phyloP scores from a whole-genome alignment of 2,888 invertebrate genomes.

The Monoplex corrugatus region DNA sequence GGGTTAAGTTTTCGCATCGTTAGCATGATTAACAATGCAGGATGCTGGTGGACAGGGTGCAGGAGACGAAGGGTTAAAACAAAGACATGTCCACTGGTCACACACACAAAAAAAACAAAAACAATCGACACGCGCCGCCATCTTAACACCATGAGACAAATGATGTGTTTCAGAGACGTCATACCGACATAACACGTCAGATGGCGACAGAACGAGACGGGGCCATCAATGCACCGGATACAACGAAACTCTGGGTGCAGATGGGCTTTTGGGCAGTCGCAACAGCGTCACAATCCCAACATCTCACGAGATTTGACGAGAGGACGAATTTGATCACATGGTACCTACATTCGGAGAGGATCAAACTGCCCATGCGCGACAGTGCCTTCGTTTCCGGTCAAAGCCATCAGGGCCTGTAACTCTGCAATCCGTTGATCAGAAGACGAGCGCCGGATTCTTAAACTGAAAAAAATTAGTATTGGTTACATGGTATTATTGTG shows the following conservation, averaged over 20 bases:
- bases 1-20: no score
- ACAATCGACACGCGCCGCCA: no score
- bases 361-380: conserved; percentile 67
- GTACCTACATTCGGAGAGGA: conserved; percentile 64
- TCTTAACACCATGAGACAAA: no score
- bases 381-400: conserved; percentile 55
- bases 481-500: no score
- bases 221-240: neutral
- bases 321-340: neutral
- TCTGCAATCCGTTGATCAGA: conserved; percentile 69
- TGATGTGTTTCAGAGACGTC: no score
- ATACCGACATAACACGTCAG: neutral
- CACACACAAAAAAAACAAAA: no score
- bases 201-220: neutral
- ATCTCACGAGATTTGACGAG: conserved; percentile 31
- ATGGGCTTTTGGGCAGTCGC: conserved; percentile 14
- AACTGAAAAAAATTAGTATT: conserved; percentile 10
- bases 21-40: no score
- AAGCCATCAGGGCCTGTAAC: conserved; percentile 65
- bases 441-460: conserved; percentile 62
- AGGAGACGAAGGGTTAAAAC: no score
- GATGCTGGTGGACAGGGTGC: no score
- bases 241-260: neutral
- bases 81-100: no score
- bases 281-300: conserved; percentile 20